phyloP scores from a whole-genome alignment of 2,888 invertebrate genomes.

The Meta bourneti region DNA sequence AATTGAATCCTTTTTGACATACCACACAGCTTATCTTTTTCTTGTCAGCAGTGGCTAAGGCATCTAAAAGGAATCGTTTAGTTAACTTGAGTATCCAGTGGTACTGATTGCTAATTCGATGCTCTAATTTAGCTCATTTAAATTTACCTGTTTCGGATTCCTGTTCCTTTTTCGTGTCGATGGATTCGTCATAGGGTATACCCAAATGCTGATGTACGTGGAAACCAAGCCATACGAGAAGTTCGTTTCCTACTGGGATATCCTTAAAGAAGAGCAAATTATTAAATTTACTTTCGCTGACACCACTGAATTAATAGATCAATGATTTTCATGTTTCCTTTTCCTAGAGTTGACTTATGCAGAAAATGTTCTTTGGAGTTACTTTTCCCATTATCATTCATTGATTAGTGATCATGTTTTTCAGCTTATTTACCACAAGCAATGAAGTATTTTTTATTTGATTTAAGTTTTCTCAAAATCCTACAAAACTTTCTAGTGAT shows the following conservation, averaged over 20 bases:
- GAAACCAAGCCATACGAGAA: slow-evolving; percentile 80
- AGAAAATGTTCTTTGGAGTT: no score
- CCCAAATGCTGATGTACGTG: slow-evolving; percentile 79
- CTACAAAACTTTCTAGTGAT: no score
- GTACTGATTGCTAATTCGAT: neutral
- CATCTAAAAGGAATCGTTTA: neutral
- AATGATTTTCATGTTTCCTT: no score
- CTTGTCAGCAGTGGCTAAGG: neutral
- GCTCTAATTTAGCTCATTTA: neutral
- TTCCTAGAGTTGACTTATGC: no score
- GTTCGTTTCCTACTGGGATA: slow-evolving; percentile 79
- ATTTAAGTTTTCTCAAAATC: no score
- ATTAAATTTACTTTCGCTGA: neutral
- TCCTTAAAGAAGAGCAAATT: slow-evolving; percentile 77
- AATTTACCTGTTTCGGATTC: neutral
- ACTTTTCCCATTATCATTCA: no score
- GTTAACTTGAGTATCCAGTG: no score
- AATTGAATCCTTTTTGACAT: slow-evolving; percentile 80
- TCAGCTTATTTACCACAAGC: no score
- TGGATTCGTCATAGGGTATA: slow-evolving; percentile 77
- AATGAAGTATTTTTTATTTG: no score
- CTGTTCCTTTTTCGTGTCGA: neutral
- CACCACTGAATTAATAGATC: no score
- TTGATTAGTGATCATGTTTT: no score
- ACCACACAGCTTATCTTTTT: slow-evolving; percentile 79